phyloP scores from a whole-genome alignment of 2,113 vertebrate genomes.

The Equus przewalskii region DNA sequence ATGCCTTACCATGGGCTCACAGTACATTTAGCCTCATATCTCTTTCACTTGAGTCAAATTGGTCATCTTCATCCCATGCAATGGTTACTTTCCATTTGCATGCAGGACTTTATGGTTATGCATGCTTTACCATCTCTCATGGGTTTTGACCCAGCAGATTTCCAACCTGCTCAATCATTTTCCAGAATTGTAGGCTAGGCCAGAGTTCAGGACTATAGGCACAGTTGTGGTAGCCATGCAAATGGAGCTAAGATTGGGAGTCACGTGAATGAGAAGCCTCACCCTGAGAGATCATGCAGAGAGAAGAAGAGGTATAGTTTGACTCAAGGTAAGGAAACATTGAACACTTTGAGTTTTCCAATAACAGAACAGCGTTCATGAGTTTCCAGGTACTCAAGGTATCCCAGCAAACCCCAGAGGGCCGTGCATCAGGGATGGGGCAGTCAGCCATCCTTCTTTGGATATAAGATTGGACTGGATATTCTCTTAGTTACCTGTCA shows the following conservation, averaged over 20 bases:
- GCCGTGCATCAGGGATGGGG: background rate
- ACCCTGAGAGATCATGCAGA: background rate
- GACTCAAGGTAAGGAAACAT: background rate
- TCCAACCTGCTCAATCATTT: background rate
- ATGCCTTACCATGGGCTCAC: background rate
- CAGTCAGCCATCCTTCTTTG: background rate
- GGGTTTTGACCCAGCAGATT: constrained; percentile 5
- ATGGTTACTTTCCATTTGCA: background rate
- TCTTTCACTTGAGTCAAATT: background rate
- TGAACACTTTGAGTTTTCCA: background rate
- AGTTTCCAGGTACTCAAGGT: background rate
- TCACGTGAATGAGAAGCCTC: background rate
- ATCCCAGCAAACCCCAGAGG: background rate
- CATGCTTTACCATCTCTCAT: background rate
- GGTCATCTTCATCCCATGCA: background rate
- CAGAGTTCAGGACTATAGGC: background rate
- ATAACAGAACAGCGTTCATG: background rate
- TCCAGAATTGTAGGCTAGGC: background rate
- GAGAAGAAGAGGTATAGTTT: background rate
- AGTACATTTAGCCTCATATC: background rate
- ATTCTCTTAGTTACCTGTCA: background rate
- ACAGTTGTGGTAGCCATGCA: background rate
- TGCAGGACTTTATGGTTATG: background rate
- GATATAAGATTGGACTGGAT: background rate
- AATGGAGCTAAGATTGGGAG: background rate